These are phyloP conservation scores for Prunella strophiata DNA, from an alignment of 2,797 vertebrate species.

Conservation along the genomic window DNA sequence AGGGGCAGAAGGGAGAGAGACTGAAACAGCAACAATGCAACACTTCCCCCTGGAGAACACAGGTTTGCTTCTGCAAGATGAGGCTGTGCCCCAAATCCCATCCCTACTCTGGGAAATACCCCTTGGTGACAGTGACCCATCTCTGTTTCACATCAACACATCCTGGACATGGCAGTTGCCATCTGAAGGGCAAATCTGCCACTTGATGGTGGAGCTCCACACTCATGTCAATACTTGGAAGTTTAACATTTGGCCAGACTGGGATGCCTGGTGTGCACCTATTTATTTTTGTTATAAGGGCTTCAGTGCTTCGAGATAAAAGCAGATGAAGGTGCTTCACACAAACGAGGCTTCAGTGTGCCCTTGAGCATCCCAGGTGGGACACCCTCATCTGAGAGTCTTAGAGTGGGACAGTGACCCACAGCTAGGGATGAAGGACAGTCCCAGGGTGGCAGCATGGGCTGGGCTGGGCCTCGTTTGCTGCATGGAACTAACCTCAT, in stretches of 20 bases:
- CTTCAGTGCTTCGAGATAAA: neutral
- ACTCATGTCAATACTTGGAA: neutral
- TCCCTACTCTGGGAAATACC: neutral
- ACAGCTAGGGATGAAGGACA: neutral
- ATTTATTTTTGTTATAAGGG: neutral
- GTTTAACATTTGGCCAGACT: neutral
- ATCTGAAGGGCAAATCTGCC: neutral
- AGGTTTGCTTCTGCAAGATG: neutral
- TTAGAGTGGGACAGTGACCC: neutral
- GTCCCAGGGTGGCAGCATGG: neutral
- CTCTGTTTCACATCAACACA: neutral
- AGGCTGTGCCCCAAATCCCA: neutral
- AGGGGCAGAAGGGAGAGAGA: conserved; percentile 52
- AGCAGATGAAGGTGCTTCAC: neutral
- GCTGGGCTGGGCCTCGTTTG: neutral
- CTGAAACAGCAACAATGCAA: neutral
- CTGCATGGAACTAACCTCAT: neutral
- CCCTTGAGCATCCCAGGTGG: neutral
- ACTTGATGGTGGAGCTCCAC: neutral
- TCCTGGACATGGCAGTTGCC: neutral
- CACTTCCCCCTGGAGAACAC: neutral
- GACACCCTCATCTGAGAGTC: neutral
- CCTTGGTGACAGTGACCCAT: neutral
- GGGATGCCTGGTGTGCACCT: neutral
- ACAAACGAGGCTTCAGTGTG: neutral